Percentiles rank a stretch among this genome's conserved stretches.
Evolutionary conservation across 2,113 vertebrate genomes (phyloP).

Genomic region (Sitta europaea): DNA sequence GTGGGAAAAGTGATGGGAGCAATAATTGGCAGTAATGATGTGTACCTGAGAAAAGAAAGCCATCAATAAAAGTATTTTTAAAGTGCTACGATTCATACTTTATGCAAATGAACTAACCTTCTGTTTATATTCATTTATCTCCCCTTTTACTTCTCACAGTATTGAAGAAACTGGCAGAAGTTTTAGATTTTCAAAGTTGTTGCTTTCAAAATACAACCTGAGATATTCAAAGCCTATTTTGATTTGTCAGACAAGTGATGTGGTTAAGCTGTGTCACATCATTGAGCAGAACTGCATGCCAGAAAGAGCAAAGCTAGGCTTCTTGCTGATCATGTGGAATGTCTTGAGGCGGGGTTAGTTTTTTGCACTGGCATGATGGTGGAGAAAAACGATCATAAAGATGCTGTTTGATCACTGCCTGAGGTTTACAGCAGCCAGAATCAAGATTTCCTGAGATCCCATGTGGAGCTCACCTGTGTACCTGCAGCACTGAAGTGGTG

Average conservation of each 20-base stretch:
- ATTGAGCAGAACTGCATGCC: not conserved
- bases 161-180: constrained; percentile 48
- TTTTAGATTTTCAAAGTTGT: not conserved
- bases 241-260: not conserved
- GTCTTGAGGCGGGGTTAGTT: not conserved
- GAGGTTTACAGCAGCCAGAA: not conserved
- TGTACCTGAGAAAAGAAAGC: not conserved
- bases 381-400: not conserved
- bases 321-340: not conserved
- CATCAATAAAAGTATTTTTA: not conserved
- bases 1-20: not conserved
- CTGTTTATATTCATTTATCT: not conserved
- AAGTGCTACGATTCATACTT: not conserved
- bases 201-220: not conserved
- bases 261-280: not conserved
- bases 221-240: not conserved
- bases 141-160: not conserved
- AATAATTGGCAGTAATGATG: not conserved
- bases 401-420: not conserved
- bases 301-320: not conserved
- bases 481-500: rapidly evolving
- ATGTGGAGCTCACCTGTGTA: not conserved
- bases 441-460: not conserved
- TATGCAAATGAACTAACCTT: not conserved
- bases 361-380: not conserved